Conservation (phyloP, 2,797 vertebrate species). For the Chaetophractus vellerosus region DNA sequence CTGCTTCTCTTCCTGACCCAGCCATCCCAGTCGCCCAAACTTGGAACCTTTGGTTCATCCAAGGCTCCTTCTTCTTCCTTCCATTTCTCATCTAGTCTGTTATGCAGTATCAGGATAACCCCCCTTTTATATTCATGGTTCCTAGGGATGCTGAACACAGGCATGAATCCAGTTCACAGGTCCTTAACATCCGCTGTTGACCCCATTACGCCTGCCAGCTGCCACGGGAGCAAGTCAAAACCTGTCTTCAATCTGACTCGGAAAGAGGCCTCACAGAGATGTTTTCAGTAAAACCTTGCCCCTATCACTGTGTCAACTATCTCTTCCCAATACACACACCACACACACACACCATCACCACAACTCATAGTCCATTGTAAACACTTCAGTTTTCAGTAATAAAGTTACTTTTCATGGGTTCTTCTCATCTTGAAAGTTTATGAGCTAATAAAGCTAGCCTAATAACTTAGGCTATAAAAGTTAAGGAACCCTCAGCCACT, state of each 20-base stretch:
- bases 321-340: not conserved
- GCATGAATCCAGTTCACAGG: not conserved
- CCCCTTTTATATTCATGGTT: not conserved
- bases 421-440: not conserved
- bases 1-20: not conserved
- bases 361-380: not conserved
- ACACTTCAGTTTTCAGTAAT: not conserved
- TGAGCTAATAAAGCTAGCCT: too few relatives aligned
- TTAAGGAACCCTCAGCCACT: constrained; percentile 6
- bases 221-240: not conserved
- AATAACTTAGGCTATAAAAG: constrained; percentile 10
- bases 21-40: not conserved
- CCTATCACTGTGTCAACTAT: not conserved
- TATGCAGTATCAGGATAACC: not conserved
- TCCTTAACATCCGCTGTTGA: not conserved
- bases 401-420: not conserved
- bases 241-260: not conserved
- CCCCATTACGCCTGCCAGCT: not conserved
- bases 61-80: not conserved
- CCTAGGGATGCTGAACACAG: not conserved
- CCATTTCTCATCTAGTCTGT: not conserved
- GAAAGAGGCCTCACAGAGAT: not conserved
- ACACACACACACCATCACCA: not conserved
- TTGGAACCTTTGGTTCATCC: not conserved
- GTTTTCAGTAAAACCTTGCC: not conserved